Evolutionary conservation across 2,888 invertebrate genomes (phyloP).

Genomic region (Eristalinus sepulchralis): DNA sequence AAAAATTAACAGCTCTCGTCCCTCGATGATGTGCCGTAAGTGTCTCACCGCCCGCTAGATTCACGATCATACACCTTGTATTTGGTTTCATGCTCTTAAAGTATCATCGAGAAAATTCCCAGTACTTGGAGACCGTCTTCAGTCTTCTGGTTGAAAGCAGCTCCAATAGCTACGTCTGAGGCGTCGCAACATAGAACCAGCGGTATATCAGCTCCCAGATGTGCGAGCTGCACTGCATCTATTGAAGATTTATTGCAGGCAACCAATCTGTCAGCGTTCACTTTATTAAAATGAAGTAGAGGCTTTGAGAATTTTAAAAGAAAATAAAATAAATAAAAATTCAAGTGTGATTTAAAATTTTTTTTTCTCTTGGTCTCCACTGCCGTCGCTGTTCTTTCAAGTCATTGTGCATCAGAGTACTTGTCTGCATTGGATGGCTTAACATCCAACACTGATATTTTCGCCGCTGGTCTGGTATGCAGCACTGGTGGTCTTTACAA

Average conservation of each 20-base stretch:
- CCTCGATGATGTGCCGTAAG: neutral
- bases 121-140: constrained; percentile 53
- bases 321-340: too few relatives aligned
- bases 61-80: constrained; percentile 31
- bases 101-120: constrained; percentile 77
- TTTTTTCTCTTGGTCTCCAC: too few relatives aligned
- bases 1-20: neutral
- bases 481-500: neutral
- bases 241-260: too few relatives aligned
- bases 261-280: too few relatives aligned
- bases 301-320: too few relatives aligned
- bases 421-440: too few relatives aligned
- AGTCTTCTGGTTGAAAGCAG: constrained; percentile 9
- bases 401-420: too few relatives aligned
- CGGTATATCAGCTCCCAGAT: constrained; percentile 3
- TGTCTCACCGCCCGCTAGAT: neutral
- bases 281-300: too few relatives aligned
- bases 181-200: constrained; percentile 18
- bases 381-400: too few relatives aligned
- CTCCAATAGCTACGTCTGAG: constrained; percentile 1
- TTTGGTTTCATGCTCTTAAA: neutral
- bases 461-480: constrained; percentile 1
- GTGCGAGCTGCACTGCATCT: too few relatives aligned
- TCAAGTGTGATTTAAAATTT: too few relatives aligned
- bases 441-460: neutral